A percentile compares a stretch with the other conserved stretches of the same genome.
Evolutionary conservation across 2,888 invertebrate species (phyloP).

Genomic region (Mactromeris polynyma): DNA sequence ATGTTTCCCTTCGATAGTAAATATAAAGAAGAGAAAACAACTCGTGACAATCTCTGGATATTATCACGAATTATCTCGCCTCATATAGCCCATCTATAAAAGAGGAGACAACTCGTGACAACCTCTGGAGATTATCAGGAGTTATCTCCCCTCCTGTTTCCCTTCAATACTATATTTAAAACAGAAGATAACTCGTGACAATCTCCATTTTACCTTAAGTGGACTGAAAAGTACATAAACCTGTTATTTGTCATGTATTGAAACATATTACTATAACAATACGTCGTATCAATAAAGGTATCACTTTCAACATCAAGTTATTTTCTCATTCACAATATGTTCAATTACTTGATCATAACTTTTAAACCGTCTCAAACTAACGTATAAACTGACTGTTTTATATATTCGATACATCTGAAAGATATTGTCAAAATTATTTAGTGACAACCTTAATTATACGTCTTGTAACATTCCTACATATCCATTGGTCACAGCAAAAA

Average conservation of each 20-base stretch:
- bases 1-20: no score
- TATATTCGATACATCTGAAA: background rate
- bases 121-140: no score
- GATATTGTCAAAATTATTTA: conserved; percentile 1
- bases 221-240: background rate
- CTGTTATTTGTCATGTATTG: background rate
- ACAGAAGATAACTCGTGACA: no score
- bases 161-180: no score
- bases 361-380: background rate
- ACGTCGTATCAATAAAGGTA: background rate
- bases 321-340: background rate
- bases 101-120: no score
- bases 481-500: conserved; percentile 33
- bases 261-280: background rate
- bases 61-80: no score
- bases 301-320: background rate
- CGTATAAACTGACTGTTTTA: background rate
- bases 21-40: no score
- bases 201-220: background rate
- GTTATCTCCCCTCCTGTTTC: no score
- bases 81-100: no score
- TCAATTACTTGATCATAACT: background rate
- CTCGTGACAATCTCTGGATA: no score
- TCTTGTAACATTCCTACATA: background rate
- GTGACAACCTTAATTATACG: conserved; percentile 39